Percentiles rank a stretch among this genome's conserved stretches.
phyloP scores from a whole-genome alignment of 2,888 invertebrate genomes.

The Drosophila mercatorum region DNA sequence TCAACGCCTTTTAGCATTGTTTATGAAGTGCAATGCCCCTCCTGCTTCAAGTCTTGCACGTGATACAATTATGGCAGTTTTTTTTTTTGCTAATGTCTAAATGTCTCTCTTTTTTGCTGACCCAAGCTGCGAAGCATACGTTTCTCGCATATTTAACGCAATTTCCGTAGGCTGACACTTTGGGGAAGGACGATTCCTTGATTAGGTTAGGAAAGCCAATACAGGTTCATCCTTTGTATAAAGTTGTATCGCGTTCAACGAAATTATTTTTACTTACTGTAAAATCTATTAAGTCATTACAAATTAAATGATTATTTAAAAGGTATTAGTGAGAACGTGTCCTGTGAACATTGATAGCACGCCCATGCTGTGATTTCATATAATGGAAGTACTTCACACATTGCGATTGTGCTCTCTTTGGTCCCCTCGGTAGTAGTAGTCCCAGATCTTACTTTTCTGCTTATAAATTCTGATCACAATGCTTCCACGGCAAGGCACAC shows the following conservation, averaged over 20 bases:
- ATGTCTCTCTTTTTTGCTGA: constrained; percentile 22
- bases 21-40: constrained; percentile 78
- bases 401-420: constrained; percentile 26
- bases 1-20: constrained; percentile 77
- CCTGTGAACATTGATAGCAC: constrained; percentile 39
- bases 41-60: constrained; percentile 60
- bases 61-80: constrained; percentile 84
- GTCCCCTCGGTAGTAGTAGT: constrained; percentile 22
- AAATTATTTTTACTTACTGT: background rate
- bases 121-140: constrained; percentile 69
- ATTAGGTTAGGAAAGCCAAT: background rate
- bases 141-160: constrained; percentile 71
- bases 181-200: background rate
- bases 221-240: background rate
- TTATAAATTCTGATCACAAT: constrained; percentile 80
- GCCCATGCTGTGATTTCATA: constrained; percentile 21
- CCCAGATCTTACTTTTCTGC: constrained; percentile 47
- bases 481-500: constrained; percentile 45
- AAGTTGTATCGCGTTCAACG: background rate
- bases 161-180: constrained; percentile 24
- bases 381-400: constrained; percentile 56
- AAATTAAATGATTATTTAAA: background rate
- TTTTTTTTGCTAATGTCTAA: constrained; percentile 50
- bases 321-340: background rate
- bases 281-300: background rate